Base-by-base conservation (phyloP, 2,888 invertebrate species). In the Rhagonycha lutea region DNA sequence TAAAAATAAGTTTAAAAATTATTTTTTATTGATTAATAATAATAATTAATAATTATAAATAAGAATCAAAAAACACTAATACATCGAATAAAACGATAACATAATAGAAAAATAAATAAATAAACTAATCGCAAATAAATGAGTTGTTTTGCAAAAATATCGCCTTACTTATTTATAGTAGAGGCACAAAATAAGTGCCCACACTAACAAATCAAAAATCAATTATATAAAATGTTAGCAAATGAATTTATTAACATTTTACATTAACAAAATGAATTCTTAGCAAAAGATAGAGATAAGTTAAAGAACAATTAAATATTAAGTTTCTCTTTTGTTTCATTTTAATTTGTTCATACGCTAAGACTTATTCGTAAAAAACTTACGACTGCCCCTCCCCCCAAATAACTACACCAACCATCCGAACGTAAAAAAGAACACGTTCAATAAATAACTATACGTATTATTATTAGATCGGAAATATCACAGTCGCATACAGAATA, bases 401-500 rank as follows among this genome's bases (percentile, higher is more conserved):
- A 68, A 62, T 62, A 69, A 76, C 74, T 77, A 74, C 79, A 82
- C 83, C 81, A 80, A 78, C 83, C 80, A 79, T 69, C 69, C 75
- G 68, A 72, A 74, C 72, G 76, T 79, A 80, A 79, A 81, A 80
- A 82, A 82, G 80, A 82, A 65, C 14, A 82, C 83, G 80, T 81
- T 81, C 81, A 81, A 80, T 82, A 82, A 82, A 82, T 83, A 83
- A 81, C 81, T 82, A 83, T 81, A 83, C 81, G 81, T 82, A 83
- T 84, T 82, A 80, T 82, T 82, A 80, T 83, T 84, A 85, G 85
- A 85, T 85, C 84, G 84, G 81, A 82, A 85, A 87, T 87, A 87
- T 87, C 87, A 87, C 87, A 87, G 87, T 87, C 87, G 85, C 84
- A 82, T 83, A 81, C 82, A 85, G 85, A 87, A 87, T 86, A 86